Base-by-base conservation (phyloP, 2,113 vertebrate genomes). In the Nyctibius bracteatus region DNA sequence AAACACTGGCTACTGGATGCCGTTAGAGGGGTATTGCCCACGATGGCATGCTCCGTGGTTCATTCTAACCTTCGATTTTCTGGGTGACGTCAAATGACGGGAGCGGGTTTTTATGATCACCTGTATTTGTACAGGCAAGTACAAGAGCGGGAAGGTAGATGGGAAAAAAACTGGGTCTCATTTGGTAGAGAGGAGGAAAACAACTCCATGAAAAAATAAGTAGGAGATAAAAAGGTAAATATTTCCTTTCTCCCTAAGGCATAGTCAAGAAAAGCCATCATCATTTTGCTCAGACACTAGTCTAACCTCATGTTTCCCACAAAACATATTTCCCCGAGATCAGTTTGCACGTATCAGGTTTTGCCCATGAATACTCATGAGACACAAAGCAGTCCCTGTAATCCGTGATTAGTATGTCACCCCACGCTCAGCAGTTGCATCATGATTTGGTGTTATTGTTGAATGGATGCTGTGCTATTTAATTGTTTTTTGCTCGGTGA, bases 401-500 rank as follows among this genome's bases (percentile, higher is more conserved):
- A 96, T 96, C 95, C 83, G 7, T 80, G 83, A 95, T 95, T 94
- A 96, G 80, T 52, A 71, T 95, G 94, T 92, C 94, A 61, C 91
- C 67, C 91, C 94, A 90, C 6, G 39, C 75, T 37, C 92, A 61
- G 75, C 87, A 51, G 93, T 97, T 97, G 97, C 97, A 96, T 83
- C 97, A 90, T 94, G 93, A 97, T 97, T 98, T 96, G 96, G 86
- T 97, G 92, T 94, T 90, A 94, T 88, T 97, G 94, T 91, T 88
- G 97, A 96, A 95, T 89, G 95, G 92, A 96, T 97, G 96, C 96
- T 95, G 93, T 87, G 95, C 93, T 90, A 74, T 96, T 97, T 98
- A 97, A 98, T 98, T 98, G 97, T 97, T 97, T 97, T 97, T 97
- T 94, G 89, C 80, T 95, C 95, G 92, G 97, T 92, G 96, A 93